phyloP scores from a whole-genome alignment of 1,140 invertebrate genomes.

The Diploscapter pachys region DNA sequence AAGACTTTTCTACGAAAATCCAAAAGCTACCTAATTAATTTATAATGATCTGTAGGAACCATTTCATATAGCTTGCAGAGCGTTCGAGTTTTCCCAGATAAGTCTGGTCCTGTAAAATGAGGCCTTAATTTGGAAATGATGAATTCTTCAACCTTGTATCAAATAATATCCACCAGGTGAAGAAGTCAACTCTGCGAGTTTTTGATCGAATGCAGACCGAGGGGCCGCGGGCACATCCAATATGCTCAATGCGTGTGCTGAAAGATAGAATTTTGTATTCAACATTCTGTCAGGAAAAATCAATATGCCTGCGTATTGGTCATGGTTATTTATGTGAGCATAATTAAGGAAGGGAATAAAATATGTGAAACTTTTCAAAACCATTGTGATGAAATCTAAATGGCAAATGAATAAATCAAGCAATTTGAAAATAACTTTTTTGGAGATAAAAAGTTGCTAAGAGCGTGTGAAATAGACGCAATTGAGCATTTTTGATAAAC shows the following conservation, averaged over 20 bases:
- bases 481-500: too few relatives aligned
- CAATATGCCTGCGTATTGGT: too few relatives aligned
- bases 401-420: constrained; percentile 17
- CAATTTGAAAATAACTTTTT: constrained; percentile 8
- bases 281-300: too few relatives aligned
- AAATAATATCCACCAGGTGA: neutral
- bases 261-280: too few relatives aligned
- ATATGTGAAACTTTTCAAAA: neutral
- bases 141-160: constrained; percentile 16
- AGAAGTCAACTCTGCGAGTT: too few relatives aligned
- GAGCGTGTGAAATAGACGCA: too few relatives aligned
- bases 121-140: neutral
- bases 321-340: too few relatives aligned
- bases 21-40: constrained; percentile 21
- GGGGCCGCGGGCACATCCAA: too few relatives aligned
- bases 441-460: neutral
- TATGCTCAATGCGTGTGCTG: too few relatives aligned
- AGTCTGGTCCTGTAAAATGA: constrained; percentile 30
- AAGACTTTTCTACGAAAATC: neutral
- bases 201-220: too few relatives aligned
- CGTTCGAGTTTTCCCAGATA: constrained; percentile 31
- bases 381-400: constrained; percentile 3
- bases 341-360: too few relatives aligned
- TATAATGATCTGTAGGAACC: constrained; percentile 16
- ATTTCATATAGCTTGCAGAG: constrained; percentile 33